These are phyloP conservation scores for Rhinogobio ventralis DNA, from an alignment of 2,797 vertebrate genomes.

Conservation along the genomic window DNA sequence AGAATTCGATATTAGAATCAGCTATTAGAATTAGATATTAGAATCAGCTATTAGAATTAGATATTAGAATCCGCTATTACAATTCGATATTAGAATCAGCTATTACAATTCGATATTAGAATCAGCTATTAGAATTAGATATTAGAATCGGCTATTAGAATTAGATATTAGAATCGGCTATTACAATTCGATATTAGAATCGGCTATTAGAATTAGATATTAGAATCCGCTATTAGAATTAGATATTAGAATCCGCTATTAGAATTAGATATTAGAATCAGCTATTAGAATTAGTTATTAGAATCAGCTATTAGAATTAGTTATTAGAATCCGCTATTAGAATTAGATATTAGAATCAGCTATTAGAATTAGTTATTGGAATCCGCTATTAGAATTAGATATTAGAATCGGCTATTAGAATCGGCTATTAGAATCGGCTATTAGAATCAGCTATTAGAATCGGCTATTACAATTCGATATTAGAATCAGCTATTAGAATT, in stretches of 20 bases:
- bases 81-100: neutral
- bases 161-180: neutral
- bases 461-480: too few relatives aligned
- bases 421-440: too few relatives aligned
- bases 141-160: neutral
- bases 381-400: too few relatives aligned
- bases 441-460: neutral
- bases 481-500: neutral
- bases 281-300: neutral
- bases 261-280: neutral
- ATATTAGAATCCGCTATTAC: neutral
- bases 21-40: neutral
- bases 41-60: neutral
- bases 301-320: neutral
- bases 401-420: neutral
- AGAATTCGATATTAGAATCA: neutral
- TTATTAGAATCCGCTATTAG: too few relatives aligned
- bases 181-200: neutral
- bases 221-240: neutral
- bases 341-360: neutral
- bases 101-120: neutral
- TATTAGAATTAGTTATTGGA: neutral
- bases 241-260: neutral
- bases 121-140: neutral
- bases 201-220: neutral